These are phyloP conservation scores for Borostomias antarcticus DNA, from an alignment of 2,797 vertebrate species.

Conservation along the genomic window DNA sequence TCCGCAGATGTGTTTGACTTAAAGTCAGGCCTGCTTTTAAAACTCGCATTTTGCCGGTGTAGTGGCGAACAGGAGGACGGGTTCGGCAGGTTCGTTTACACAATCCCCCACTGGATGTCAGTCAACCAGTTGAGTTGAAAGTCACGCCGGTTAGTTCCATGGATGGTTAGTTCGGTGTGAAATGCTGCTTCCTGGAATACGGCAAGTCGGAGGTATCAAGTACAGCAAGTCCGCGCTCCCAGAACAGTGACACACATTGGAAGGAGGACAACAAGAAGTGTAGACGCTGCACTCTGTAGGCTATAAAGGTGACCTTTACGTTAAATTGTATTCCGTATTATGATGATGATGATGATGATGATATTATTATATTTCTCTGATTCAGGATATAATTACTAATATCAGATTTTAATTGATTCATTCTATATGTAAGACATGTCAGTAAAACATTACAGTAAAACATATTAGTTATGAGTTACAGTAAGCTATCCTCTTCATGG, in stretches of 20 bases:
- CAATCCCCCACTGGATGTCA: conserved; percentile 32
- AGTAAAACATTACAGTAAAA: too few species aligned
- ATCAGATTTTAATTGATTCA: too few species aligned
- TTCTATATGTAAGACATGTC: neutral
- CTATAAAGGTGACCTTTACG: neutral
- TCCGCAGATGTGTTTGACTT: conserved; percentile 46
- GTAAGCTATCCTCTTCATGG: too few species aligned
- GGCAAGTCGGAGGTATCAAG: conserved; percentile 46
- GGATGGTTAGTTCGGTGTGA: conserved; percentile 30
- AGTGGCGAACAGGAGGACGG: neutral
- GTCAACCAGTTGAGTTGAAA: conserved; percentile 68
- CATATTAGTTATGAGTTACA: too few species aligned
- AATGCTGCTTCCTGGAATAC: conserved; percentile 67
- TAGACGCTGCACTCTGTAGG: neutral
- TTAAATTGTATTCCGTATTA: neutral
- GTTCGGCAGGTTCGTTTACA: neutral
- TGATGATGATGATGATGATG: too few species aligned
- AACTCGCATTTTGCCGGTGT: conserved; percentile 65
- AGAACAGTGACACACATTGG: conserved; percentile 15
- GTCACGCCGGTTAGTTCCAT: too few species aligned
- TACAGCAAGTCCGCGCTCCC: neutral
- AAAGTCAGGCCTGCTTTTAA: conserved; percentile 65
- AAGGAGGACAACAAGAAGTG: conserved; percentile 8
- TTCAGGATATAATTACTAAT: too few species aligned
- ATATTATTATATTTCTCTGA: too few species aligned